Base-by-base conservation (phyloP, 2,113 vertebrate species). In the Puntigrus tetrazona region DNA sequence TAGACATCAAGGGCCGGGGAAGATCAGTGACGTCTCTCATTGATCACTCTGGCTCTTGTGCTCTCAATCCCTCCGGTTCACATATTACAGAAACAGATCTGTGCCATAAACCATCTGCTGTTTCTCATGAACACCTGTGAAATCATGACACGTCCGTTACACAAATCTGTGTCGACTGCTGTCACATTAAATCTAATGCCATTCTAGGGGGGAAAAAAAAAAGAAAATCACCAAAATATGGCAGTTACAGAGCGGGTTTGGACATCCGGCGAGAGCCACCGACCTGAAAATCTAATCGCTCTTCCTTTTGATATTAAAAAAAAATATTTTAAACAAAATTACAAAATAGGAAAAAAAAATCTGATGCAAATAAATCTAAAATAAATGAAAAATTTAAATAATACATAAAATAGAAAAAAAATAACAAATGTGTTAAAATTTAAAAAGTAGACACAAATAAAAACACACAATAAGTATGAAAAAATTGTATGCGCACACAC, bases 71-170 rank as follows among this genome's bases (percentile, higher is more conserved):
- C 18, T 63, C 41, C 11, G 7, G 70, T 80, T 45, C n/a, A 65
- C 65, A 82, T 70, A 27, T 14, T 47, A 61, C 43, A 34, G 38
- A 81, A 81, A 69, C 43, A 52, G 43, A 81, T 81, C 34, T 50
- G 27, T 70, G 50, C 11, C 50, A 25, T 7, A 55, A 31, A 25
- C 13, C 27, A 22, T 55, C 78, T 45, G 41, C 41, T 10, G 63
- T 38, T 16, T 25, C 38, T 47, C 61, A 81, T 34, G 4, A 74
- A 74, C 16, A 81, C 63, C 59, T 80, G 57, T 13, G 34, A 57
- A 81, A 69, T 29, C 41, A 43, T 29, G 27, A 41, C 63, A 52
- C 27, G 14, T 52, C 20, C 29, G 31, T 69, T 52, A 45, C 9
- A 72, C 25, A 55, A 55, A 52, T 34, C 22, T 25, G 38, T 74